These are phyloP conservation scores for Crenichthys baileyi DNA, from an alignment of 2,797 vertebrate genomes.

Conservation along the genomic window DNA sequence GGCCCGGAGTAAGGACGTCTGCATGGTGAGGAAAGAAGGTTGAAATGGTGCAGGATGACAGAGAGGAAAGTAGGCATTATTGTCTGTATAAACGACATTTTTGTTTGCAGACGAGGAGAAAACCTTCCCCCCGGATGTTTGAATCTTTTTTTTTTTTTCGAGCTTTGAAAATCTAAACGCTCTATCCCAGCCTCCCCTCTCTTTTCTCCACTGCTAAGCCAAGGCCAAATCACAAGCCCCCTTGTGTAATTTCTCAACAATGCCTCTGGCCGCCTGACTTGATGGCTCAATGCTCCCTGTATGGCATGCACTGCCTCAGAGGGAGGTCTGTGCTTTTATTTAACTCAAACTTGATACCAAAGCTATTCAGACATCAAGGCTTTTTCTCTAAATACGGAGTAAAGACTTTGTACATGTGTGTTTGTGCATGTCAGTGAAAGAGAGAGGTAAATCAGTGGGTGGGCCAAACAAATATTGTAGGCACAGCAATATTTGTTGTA, in stretches of 20 bases:
- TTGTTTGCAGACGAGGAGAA: conserved; percentile 68
- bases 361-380: conserved; percentile 68
- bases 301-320: conserved; percentile 74
- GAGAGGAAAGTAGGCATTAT: conserved; percentile 69
- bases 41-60: conserved; percentile 48
- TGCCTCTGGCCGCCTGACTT: conserved; percentile 74
- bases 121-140: conserved; percentile 56
- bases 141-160: conserved; percentile 45
- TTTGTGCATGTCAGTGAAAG: background rate
- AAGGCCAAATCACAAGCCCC: conserved; percentile 75
- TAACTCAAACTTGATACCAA: conserved; percentile 75
- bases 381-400: conserved; percentile 61
- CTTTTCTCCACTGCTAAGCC: conserved; percentile 67
- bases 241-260: conserved; percentile 76
- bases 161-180: conserved; percentile 73
- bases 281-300: conserved; percentile 80
- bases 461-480: background rate
- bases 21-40: conserved; percentile 41
- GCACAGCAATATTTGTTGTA: conserved; percentile 12
- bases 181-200: conserved; percentile 39
- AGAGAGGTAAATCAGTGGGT: conserved; percentile 19
- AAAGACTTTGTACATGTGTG: conserved; percentile 26
- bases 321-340: conserved; percentile 75
- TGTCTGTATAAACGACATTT: conserved; percentile 69
- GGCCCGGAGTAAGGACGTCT: conserved; percentile 43